Evolutionary conservation across 1,140 invertebrate genomes (phyloP).

Genomic region (Bemisia tabaci): DNA sequence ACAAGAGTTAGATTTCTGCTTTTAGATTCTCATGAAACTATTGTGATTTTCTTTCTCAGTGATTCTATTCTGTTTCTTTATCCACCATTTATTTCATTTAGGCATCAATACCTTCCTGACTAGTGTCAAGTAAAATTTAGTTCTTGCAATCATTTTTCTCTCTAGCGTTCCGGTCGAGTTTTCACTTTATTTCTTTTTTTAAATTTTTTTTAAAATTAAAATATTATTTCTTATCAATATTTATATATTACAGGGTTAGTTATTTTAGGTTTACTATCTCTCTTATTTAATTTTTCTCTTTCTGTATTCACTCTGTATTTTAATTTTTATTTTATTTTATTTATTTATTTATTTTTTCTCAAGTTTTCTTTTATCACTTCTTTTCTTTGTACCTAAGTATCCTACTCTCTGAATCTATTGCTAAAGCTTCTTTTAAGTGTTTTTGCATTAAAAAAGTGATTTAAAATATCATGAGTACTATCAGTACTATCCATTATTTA

Average conservation of each 20-base stretch:
- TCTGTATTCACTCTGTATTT: not conserved
- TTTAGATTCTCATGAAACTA: no score
- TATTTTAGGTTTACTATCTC: not conserved
- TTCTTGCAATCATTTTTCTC: no score
- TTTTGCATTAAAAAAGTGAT: not conserved
- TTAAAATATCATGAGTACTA: not conserved
- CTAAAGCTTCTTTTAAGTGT: not conserved
- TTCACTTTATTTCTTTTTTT: not conserved
- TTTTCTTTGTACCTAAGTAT: not conserved
- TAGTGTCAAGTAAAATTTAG: no score
- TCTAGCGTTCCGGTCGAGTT: not conserved
- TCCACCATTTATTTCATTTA: no score
- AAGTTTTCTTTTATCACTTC: not conserved
- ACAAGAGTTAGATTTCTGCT: no score
- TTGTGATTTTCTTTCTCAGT: no score
- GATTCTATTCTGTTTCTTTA: no score
- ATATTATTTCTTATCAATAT: not conserved
- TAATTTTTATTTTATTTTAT: not conserved
- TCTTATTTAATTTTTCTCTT: not conserved
- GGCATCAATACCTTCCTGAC: no score
- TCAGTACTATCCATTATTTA: not conserved
- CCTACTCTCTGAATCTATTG: not conserved
- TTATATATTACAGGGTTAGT: not conserved
- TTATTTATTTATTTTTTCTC: not conserved
- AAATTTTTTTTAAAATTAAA: not conserved